Evolutionary conservation across 2,113 vertebrate species (phyloP).

Genomic region (Paradoxurus hermaphroditus): DNA sequence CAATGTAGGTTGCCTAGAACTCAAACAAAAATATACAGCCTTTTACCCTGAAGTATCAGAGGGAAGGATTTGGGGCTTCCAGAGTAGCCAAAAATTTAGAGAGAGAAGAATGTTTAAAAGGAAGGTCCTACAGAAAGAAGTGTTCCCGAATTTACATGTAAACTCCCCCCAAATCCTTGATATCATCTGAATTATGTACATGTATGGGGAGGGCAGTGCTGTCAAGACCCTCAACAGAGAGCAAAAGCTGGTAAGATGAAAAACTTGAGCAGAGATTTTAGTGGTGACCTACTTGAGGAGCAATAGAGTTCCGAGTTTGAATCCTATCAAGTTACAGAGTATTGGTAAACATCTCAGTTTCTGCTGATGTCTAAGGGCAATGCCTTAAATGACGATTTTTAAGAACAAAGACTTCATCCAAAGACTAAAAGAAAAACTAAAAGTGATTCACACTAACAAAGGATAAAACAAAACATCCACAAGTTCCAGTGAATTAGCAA

Average conservation of each 20-base stretch:
- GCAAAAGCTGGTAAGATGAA: not conserved
- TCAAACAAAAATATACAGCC: not conserved
- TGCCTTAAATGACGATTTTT: not conserved
- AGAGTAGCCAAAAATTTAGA: not conserved
- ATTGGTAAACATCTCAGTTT: not conserved
- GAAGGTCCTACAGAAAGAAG: not conserved
- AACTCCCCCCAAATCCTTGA: not conserved
- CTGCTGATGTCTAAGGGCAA: not conserved
- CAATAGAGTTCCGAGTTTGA: not conserved
- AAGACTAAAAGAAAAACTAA: not conserved
- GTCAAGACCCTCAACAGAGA: not conserved
- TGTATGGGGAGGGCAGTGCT: not conserved
- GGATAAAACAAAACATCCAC: not conserved
- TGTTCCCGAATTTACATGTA: not conserved
- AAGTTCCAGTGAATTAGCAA: not conserved
- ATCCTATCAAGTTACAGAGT: not conserved
- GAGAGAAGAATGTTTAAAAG: not conserved
- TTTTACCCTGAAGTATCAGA: not conserved
- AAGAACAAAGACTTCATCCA: not conserved
- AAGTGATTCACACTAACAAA: not conserved
- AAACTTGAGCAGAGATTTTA: not conserved
- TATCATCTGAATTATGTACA: not conserved
- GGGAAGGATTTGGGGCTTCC: not conserved
- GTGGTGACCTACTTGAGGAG: not conserved
- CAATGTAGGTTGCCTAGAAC: not conserved